Conservation (phyloP, 2,888 invertebrate genomes). For the Aphelenchoides bicaudatus region DNA sequence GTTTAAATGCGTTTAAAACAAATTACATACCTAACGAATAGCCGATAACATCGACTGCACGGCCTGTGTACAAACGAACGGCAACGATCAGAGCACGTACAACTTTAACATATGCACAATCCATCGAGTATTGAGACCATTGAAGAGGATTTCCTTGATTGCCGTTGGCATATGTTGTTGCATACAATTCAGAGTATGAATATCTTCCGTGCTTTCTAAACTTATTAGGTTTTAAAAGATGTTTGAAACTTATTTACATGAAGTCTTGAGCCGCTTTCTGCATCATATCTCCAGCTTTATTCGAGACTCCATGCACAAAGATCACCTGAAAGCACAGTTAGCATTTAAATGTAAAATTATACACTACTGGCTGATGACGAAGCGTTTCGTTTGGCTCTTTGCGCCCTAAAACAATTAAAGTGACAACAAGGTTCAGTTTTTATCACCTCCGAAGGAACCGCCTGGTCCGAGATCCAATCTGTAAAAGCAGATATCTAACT, state of each 20-base stretch:
- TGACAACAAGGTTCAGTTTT: too few species aligned
- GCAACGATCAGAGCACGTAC: slow-evolving; percentile 56
- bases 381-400: slow-evolving; percentile 37
- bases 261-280: slow-evolving; percentile 38
- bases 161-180: slow-evolving; percentile 59
- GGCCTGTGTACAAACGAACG: slow-evolving; percentile 57
- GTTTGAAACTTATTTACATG: background rate
- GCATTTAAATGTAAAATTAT: too few species aligned
- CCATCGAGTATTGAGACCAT: slow-evolving; percentile 58
- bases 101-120: slow-evolving; percentile 49
- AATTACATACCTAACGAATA: slow-evolving; percentile 59
- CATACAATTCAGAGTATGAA: slow-evolving; percentile 17
- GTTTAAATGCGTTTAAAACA: slow-evolving; percentile 49
- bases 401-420: too few species aligned
- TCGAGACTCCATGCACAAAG: slow-evolving; percentile 58
- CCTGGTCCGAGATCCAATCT: slow-evolving; percentile 46
- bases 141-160: slow-evolving; percentile 58
- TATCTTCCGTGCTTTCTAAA: slow-evolving; percentile 1
- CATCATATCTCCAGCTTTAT: slow-evolving; percentile 55
- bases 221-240: too few species aligned
- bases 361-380: slow-evolving; percentile 49
- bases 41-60: slow-evolving; percentile 56
- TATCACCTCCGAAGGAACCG: slow-evolving; percentile 58
- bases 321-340: too few species aligned
- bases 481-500: background rate